Evolutionary conservation across 2,113 vertebrate species (phyloP), one percentile per base, ranked within the genome.

Genomic region (Pristiophorus japonicus): DNA sequence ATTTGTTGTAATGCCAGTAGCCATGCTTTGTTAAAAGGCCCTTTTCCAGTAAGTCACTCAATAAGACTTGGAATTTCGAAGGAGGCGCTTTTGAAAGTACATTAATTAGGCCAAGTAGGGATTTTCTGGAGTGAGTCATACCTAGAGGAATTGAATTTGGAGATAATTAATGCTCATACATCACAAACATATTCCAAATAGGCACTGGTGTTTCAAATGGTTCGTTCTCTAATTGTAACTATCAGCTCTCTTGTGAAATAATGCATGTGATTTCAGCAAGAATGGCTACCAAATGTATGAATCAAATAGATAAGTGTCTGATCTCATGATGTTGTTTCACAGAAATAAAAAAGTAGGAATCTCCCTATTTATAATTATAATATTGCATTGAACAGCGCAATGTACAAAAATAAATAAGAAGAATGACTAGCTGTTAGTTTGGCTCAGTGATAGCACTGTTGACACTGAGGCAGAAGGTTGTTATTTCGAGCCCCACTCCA

Each of bases 121-220:
- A 70, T 94, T 94, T 70, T 51, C 42, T 94, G 65, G 93, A 94
- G 65, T 94, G 93, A 51, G 47, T 94, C 93, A 94, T 94, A 70
- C 65, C 93, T 94, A 70, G 20, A 65, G 38, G 73, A 70, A 70
- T 34, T 34, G 12, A 94, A 70, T 65, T 38, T 30, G 27, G 63
- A 73, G 42, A 51, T 94, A 70, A 94, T 70, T 51, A 70, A 6
- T 51, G 12, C 38, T 20, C 38, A 65, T 18, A 92, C 5, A 34
- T 75, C 30, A 90, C 2, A 42, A 85, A 55, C 27, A 51, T 87
- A 87, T 92, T 91, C 30, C 14, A 63, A 91, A 63, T 91, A 20
- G 5, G 4, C 30, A n/a, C 30, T 62, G n/a, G n/a, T n/a, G 5
- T 18, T 14, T 91, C 63, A 34, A 16, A 4, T 22, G 78, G 16